These are phyloP conservation scores for Jaculus jaculus DNA, from an alignment of 2,113 vertebrate genomes.

Conservation along the genomic window DNA sequence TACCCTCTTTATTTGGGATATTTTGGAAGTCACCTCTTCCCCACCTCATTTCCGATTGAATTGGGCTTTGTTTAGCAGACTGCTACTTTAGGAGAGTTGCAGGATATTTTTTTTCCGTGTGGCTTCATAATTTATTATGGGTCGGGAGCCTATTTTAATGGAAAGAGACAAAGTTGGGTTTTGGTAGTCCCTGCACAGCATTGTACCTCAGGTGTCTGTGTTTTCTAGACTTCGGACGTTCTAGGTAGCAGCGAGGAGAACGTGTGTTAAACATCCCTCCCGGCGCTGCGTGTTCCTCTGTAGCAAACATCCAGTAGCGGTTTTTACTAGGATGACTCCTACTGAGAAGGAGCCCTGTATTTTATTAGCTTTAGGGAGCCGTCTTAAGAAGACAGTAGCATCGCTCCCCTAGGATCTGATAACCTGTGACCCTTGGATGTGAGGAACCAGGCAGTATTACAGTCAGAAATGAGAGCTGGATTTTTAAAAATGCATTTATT, in stretches of 20 bases:
- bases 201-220: neutral
- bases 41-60: neutral
- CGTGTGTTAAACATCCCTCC: neutral
- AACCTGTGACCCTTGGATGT: neutral
- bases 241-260: neutral
- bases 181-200: neutral
- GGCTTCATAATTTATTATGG: neutral
- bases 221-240: neutral
- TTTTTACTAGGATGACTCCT: neutral
- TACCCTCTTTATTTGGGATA: neutral
- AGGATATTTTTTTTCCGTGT: neutral
- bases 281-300: neutral
- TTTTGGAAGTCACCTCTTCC: neutral
- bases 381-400: neutral
- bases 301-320: neutral
- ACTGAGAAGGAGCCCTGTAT: neutral
- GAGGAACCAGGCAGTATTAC: neutral
- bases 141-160: neutral
- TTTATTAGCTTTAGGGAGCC: constrained; percentile 27
- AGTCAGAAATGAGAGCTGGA: constrained; percentile 5
- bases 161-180: neutral
- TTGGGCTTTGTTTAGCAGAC: neutral
- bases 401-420: neutral
- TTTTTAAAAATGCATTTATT: too few species aligned
- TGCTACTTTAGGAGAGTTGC: neutral